Base-by-base conservation (phyloP, 2,888 invertebrate species). In the Ormia ochracea region DNA sequence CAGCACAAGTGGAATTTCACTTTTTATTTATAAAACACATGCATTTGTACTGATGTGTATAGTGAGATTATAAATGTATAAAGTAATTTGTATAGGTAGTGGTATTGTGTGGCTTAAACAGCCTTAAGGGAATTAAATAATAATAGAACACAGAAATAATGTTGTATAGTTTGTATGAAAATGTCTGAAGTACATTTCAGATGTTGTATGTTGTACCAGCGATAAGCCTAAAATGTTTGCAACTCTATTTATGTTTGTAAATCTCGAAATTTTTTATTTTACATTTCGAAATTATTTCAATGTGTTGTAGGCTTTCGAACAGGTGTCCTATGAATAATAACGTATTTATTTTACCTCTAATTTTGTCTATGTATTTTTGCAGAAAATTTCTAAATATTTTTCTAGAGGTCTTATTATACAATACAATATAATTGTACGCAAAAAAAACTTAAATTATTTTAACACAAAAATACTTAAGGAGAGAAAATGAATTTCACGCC, bases 401-500 rank as follows among this genome's bases (percentile, higher is more conserved):
- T 80, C 23, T 33, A 68, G 14, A 58, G 59, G 28, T n/a, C n/a
- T n/a, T 68, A 56, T 63, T 52, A 66, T 68, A 68, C 38, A 48
- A 23, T 48, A 66, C 10, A 48, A 72, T 61, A 56, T 80, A 63
- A 73, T 56, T 41, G 61, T 36, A 50, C 56, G 41, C 36, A 66
- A 61, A 33, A 70, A 56, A 56, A 23, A 54, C 12, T 56, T 63
- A 19, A 63, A n/a, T 70, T 31, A 65, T 63, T 72, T 61, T 56
- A 75, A 43, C n/a, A 72, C 72, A 41, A 76, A 80, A 76, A 68
- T 73, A 0, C 41, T 73, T 41, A 75, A 76, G 69, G 82, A 61
- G 50, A 7, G 83, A 88, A 85, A 87, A 96, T 96, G 96, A 96
- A 96, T 91, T 96, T 96, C 91, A 93, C 95, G 86, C 95, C 95